A percentile compares a stretch with the other conserved stretches of the same genome.
phyloP scores from a whole-genome alignment of 2,113 vertebrate genomes.

The Amphiprion ocellaris region DNA sequence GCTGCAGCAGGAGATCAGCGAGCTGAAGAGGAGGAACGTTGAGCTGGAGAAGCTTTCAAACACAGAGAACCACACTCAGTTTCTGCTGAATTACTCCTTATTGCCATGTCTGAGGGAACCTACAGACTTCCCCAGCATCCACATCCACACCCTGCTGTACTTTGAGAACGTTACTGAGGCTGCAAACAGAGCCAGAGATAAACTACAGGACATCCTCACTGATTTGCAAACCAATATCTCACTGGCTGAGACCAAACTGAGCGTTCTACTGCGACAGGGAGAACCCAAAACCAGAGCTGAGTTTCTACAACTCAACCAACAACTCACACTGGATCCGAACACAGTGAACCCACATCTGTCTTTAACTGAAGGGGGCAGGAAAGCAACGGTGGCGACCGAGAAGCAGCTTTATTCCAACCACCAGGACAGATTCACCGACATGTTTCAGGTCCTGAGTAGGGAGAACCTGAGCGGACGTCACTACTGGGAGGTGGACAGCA shows the following conservation, averaged over 20 bases:
- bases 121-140: neutral
- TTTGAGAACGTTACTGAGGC: slow-evolving; percentile 12
- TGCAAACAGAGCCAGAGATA: slow-evolving; percentile 14
- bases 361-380: slow-evolving; percentile 11
- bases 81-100: slow-evolving; percentile 22
- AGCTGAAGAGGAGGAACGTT: slow-evolving; percentile 25
- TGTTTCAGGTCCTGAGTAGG: neutral
- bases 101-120: neutral
- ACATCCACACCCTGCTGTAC: neutral
- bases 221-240: neutral
- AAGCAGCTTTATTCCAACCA: neutral
- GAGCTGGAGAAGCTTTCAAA: slow-evolving; percentile 51
- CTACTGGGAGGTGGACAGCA: slow-evolving; percentile 43
- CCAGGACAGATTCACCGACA: slow-evolving; percentile 22
- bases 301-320: neutral
- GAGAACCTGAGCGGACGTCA: neutral
- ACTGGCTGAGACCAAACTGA: neutral
- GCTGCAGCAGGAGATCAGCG: slow-evolving; percentile 16
- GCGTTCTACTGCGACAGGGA: slow-evolving; percentile 1
- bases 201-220: slow-evolving; percentile 1
- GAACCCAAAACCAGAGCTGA: slow-evolving; percentile 32
- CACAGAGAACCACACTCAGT: slow-evolving; percentile 31
- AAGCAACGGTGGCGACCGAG: neutral
- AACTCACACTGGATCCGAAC: slow-evolving; percentile 39
- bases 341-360: neutral